Percentiles rank a stretch among this genome's conserved stretches.
These are phyloP conservation scores for Apocrypta bakeri DNA, from an alignment of 1,140 invertebrate species.

Conservation along the genomic window DNA sequence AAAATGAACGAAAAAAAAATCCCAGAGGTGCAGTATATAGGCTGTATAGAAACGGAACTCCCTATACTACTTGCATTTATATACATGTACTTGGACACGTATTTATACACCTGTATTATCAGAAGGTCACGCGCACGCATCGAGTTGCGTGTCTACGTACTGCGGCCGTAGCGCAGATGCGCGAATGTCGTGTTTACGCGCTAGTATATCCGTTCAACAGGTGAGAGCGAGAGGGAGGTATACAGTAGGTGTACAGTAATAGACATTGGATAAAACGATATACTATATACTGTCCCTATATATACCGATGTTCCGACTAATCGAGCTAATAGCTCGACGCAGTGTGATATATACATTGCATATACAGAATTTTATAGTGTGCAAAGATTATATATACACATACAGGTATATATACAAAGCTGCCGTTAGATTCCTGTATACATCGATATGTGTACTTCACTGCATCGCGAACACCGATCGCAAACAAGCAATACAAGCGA, in stretches of 20 bases:
- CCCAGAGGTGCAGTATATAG: too few species aligned
- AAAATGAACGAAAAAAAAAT: too few species aligned
- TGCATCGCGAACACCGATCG: constrained; percentile 42
- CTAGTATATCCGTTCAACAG: constrained; percentile 65
- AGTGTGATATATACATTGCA: too few species aligned
- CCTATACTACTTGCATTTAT: too few species aligned
- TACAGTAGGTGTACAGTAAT: not conserved
- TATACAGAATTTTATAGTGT: too few species aligned
- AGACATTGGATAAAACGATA: constrained; percentile 61
- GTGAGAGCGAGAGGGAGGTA: constrained; percentile 61
- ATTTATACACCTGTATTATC: not conserved
- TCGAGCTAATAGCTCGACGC: constrained; percentile 57
- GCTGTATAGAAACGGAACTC: too few species aligned
- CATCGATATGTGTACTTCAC: not conserved
- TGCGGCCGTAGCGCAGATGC: not conserved
- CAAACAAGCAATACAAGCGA: not conserved
- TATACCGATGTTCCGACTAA: constrained; percentile 64
- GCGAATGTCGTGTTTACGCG: constrained; percentile 38
- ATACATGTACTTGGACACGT: too few species aligned
- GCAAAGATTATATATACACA: too few species aligned
- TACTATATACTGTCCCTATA: too few species aligned
- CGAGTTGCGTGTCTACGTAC: constrained; percentile 1
- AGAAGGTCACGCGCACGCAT: not conserved
- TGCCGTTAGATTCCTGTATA: too few species aligned
- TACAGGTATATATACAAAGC: constrained; percentile 44